phyloP scores from a whole-genome alignment of 35 echinoderm and acorn worm species.

The Chiridota heheva region DNA sequence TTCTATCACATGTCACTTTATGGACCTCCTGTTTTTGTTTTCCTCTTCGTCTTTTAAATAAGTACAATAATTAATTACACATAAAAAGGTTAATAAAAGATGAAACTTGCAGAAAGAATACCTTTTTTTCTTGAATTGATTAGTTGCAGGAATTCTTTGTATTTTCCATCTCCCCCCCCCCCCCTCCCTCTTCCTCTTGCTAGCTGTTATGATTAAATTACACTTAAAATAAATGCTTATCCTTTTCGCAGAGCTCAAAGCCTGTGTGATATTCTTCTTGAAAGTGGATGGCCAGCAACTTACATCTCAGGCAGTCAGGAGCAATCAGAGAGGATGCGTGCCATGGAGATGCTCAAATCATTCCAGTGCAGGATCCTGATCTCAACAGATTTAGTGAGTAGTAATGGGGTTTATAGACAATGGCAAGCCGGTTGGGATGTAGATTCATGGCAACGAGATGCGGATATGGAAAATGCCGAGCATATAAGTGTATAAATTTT shows the following conservation, averaged over 20 bases:
- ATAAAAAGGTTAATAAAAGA: no score
- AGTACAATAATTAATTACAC: no score
- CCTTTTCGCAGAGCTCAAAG: constrained; percentile 93
- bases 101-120: no score
- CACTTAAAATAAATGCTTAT: no score
- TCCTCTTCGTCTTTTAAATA: no score
- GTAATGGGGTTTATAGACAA: not conserved
- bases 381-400: constrained; percentile 89
- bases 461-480: no score
- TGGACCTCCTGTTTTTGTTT: no score
- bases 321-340: constrained; percentile 71
- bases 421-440: no score
- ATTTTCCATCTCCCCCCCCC: not conserved
- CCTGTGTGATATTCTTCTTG: constrained; percentile 83
- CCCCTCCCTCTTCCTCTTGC: not conserved
- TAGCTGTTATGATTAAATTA: no score
- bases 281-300: constrained; percentile 85
- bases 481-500: no score
- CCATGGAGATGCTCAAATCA: constrained; percentile 90
- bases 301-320: constrained; percentile 93
- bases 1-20: no score
- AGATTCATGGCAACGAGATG: no score
- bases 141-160: not conserved
- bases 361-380: constrained; percentile 93
- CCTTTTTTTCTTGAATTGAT: not conserved